Base-by-base conservation (phyloP, 1,140 invertebrate genomes). In the Probaryconus sp. region DNA sequence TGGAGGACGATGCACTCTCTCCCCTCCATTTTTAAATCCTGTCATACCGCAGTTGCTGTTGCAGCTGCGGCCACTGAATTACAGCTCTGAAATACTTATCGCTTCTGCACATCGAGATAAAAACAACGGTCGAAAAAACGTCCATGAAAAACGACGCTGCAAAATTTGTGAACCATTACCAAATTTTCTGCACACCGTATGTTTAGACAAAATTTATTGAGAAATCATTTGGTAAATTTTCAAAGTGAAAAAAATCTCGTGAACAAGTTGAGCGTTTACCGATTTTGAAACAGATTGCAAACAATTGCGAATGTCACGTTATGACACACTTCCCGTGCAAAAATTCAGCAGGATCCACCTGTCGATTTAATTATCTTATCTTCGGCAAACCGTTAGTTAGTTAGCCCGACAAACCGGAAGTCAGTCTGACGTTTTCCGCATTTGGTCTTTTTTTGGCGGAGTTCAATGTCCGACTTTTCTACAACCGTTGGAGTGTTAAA, bases 1-100 rank as follows among this genome's bases (percentile, higher is more conserved):
- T 69, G 43, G 85, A 83, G 84, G 85, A 87, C 85, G 85, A 85
- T 86, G 85, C 83, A 86, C 82, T 81, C 82, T 76, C 63, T 71
- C 75, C 78, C 64, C 79, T 50, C 76, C 74, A 67, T 70, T 67
- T 70, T 73, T 67, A 67, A 58, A 31, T 65, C 43, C 50, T 50
- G 48, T 69, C 37, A 30, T 31, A 40, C n/a, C 13, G 53, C n/a
- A 38, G 51, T 47, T 16, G 28, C 30, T 30, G 50, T 7, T 69
- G 50, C 60, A 68, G 61, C 67, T 56, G 61, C 56, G 35, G 53
- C 28, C 47, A 17, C 21, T 72, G 26, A 55, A 58, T 48, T 63
- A 55, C 47, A n/a, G 24, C 30, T 65, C 30, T 70, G 55, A 68
- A 69, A 75, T 51, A 75, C 64, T 69, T 64, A 64, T 64, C 71